These are phyloP conservation scores for Tenthredo mesomela DNA, from an alignment of 2,888 invertebrate species.

Conservation along the genomic window DNA sequence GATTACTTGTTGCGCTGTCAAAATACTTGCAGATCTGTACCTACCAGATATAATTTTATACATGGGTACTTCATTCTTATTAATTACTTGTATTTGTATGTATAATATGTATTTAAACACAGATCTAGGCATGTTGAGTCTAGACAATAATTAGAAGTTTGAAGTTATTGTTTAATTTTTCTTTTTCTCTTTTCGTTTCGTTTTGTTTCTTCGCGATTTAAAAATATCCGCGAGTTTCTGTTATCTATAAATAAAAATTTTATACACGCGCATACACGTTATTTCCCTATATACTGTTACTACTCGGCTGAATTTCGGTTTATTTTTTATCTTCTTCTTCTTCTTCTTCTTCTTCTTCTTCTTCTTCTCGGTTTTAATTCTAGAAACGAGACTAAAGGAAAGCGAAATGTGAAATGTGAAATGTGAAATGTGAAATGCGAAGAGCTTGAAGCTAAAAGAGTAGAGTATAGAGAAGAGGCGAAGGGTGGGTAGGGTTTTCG, in stretches of 20 bases:
- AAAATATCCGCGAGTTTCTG: constrained; percentile 3
- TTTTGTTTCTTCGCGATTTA: background rate
- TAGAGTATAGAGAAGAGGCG: constrained; percentile 3
- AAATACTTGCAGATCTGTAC: background rate
- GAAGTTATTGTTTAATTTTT: background rate
- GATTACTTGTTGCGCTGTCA: constrained; percentile 3
- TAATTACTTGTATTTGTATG: background rate
- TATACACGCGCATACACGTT: background rate
- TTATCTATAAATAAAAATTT: constrained; percentile 3
- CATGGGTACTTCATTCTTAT: background rate
- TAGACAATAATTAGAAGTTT: too few species aligned
- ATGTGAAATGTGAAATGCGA: background rate
- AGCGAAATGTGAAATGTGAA: background rate
- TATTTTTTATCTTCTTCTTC: too few species aligned
- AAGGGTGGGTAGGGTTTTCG: background rate
- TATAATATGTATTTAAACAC: background rate
- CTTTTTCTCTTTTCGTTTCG: background rate
- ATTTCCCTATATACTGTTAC: background rate
- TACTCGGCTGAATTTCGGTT: background rate
- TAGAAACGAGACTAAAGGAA: background rate
- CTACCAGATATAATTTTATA: background rate
- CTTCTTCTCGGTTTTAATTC: background rate
- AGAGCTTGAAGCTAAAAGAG: background rate
- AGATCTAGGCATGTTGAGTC: too few species aligned
- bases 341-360: background rate